Evolutionary conservation across 2,797 vertebrate species (phyloP).

Genomic region (Podarcis lilfordi): DNA sequence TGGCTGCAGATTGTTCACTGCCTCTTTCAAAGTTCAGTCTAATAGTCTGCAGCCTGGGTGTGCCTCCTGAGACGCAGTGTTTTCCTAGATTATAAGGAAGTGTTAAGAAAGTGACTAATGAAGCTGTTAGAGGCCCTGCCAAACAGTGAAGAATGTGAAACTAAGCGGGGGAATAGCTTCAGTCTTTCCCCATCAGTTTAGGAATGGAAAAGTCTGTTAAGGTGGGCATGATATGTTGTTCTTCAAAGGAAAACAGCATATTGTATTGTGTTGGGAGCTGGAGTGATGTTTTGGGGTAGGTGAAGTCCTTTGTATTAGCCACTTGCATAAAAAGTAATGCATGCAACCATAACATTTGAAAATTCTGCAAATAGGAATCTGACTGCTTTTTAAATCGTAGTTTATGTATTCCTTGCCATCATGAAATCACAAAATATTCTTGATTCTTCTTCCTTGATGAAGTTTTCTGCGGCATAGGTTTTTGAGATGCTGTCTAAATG

Average conservation of each 20-base stretch:
- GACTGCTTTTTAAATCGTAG: background rate
- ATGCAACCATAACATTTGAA: background rate
- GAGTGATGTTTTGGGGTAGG: background rate
- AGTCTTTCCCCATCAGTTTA: conserved; percentile 31
- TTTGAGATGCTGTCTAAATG: background rate
- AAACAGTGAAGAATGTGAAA: conserved; percentile 53
- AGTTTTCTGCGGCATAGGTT: background rate
- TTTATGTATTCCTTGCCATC: background rate
- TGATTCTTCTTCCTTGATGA: background rate
- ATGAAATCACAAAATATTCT: background rate
- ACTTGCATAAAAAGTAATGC: no score
- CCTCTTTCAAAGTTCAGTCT: conserved; percentile 47
- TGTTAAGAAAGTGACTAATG: conserved; percentile 61
- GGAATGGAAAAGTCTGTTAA: conserved; percentile 39
- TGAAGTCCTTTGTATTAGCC: conserved; percentile 8
- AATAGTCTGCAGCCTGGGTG: conserved; percentile 9
- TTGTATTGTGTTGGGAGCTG: conserved; percentile 5
- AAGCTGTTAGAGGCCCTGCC: conserved; percentile 47
- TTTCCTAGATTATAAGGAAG: conserved; percentile 46
- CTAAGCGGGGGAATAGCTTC: conserved; percentile 50
- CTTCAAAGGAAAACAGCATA: background rate
- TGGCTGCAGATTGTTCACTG: conserved; percentile 27
- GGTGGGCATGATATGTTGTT: background rate
- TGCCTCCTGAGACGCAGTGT: conserved; percentile 41
- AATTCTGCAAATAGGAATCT: background rate